Evolutionary conservation across 2,888 invertebrate species (phyloP), one percentile per base, ranked within the genome.

Genomic region (Dexiosoma caninum): DNA sequence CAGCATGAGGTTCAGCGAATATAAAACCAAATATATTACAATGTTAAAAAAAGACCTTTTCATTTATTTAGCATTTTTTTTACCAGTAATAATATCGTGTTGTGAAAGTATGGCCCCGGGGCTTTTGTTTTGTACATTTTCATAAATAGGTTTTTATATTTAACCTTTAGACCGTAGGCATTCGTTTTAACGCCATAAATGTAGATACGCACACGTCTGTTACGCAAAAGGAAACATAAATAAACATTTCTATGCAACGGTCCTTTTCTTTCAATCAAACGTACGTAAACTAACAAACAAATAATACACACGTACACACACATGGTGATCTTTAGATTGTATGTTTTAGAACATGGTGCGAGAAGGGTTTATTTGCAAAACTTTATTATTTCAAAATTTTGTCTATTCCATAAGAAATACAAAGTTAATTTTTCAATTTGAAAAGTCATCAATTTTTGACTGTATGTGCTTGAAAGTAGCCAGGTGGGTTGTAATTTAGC

Each of bases 101-200:
- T 60, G 44, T 60, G 60, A 64, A 40, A 51, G 16, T 46, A 30
- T 49, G n/a, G 12, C 51, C 5, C 9, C 27, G 19, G 12, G 14
- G 51, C 59, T 14, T 55, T 44, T 76, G 42, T 69, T 49, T 40
- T 27, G 2, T n/a, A 14, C 27, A 60, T 37, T 62, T 74, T 70
- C 51, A 59, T 53, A 75, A 79, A 79, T 70, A 53, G 59, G 16
- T 23, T 72, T 81, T 77, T 81, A 21, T 81, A 69, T 77, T 77
- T 72, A 81, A 72, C 55, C 42, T 72, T 77, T 72, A 46, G 67
- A 72, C 77, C 67, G 62, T 62, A 62, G 67, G 44, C 40, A 72
- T 53, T 53, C 23, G 16, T 62, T 71, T 71, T 21, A 71, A 71
- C 60, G 32, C 60, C 51, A 53, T 21, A 37, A 1, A 19, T 8